A percentile compares a stretch with the other conserved stretches of the same genome.
Evolutionary conservation across 1,140 invertebrate genomes (phyloP).

Genomic region (Drosophila auraria): DNA sequence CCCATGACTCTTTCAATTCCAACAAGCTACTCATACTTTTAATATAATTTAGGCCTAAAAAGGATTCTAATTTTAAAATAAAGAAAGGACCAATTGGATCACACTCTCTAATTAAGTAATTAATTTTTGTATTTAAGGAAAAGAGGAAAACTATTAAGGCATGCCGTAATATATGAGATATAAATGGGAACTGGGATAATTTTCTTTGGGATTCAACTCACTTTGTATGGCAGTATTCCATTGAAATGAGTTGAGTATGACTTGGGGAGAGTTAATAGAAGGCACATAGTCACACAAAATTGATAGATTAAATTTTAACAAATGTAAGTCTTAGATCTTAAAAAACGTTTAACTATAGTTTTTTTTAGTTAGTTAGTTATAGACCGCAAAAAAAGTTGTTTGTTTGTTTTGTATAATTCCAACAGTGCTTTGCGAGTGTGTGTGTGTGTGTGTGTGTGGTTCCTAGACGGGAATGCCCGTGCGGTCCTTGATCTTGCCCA

Average conservation of each 20-base stretch:
- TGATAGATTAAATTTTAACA: background rate
- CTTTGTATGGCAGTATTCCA: conserved; percentile 1
- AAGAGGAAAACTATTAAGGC: background rate
- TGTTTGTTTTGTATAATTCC: conserved; percentile 25
- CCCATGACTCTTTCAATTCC: background rate
- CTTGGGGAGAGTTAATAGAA: conserved; percentile 20
- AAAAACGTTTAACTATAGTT: conserved; percentile 3
- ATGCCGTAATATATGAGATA: background rate
- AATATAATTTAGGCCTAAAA: background rate
- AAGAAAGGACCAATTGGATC: background rate
- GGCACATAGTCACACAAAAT: conserved; percentile 34
- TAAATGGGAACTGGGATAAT: background rate
- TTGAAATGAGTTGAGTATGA: background rate
- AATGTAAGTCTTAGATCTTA: conserved; percentile 8
- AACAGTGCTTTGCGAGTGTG: conserved; percentile 39
- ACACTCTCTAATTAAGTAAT: background rate
- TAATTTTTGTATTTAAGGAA: background rate
- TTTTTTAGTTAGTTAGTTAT: background rate
- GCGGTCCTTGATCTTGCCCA: conserved; percentile 84
- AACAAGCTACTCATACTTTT: background rate
- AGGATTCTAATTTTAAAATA: background rate
- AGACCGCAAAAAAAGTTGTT: conserved; percentile 20
- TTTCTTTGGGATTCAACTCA: background rate
- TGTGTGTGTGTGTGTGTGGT: conserved; percentile 2
- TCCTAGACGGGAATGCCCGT: conserved; percentile 84